Conservation (phyloP, 35 echinoderm and acorn worm genomes). For the Apostichopus californicus region DNA sequence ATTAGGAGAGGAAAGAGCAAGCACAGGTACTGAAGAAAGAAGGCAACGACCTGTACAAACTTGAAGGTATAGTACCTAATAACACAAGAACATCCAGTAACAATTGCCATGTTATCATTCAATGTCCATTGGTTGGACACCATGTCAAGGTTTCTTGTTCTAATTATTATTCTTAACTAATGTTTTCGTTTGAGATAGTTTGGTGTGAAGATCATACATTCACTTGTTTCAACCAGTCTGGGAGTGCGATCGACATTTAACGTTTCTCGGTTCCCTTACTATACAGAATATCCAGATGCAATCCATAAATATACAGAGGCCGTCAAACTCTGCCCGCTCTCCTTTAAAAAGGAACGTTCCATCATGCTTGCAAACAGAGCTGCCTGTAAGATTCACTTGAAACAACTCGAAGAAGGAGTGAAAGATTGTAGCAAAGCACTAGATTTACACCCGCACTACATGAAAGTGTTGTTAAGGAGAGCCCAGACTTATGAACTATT, state of each 20-base stretch:
- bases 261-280: too few species aligned
- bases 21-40: conserved; percentile 78
- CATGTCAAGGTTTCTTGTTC: too few species aligned
- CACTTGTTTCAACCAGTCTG: too few species aligned
- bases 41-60: conserved; percentile 92
- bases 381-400: conserved; percentile 71
- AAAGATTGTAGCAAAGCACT: conserved; percentile 62
- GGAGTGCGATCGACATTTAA: too few species aligned
- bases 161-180: too few species aligned
- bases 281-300: conserved; percentile 86
- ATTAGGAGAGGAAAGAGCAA: conserved; percentile 75
- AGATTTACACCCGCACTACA: conserved; percentile 50
- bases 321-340: conserved; percentile 77
- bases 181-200: too few species aligned
- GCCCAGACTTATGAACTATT: conserved; percentile 84
- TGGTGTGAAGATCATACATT: too few species aligned
- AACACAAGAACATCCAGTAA: too few species aligned
- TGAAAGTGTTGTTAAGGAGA: conserved; percentile 76
- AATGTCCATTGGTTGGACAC: too few species aligned
- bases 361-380: conserved; percentile 98
- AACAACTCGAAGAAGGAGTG: conserved; percentile 53
- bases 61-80: conserved; percentile 60
- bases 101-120: too few species aligned
- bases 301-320: conserved; percentile 73
- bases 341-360: conserved; percentile 87